Conservation (phyloP, 2,797 vertebrate genomes). For the Emys orbicularis region DNA sequence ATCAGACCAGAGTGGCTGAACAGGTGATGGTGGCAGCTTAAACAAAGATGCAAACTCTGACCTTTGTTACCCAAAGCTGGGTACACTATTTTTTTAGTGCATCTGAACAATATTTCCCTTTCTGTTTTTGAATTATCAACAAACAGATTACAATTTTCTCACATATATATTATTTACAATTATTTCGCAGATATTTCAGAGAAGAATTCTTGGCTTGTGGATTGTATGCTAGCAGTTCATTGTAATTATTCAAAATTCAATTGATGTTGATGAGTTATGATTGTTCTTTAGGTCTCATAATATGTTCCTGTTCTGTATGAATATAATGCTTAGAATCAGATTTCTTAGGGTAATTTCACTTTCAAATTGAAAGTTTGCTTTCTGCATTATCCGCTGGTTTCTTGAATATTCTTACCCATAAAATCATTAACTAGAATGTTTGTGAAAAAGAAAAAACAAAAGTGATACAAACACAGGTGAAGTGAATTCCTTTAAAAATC, state of each 20-base stretch:
- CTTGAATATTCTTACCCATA: conserved; percentile 19
- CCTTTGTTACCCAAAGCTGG: conserved; percentile 22
- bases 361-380: conserved; percentile 27
- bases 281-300: not conserved
- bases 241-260: not conserved
- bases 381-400: not conserved
- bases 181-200: not conserved
- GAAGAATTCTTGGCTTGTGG: not conserved
- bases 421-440: conserved; percentile 42
- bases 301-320: not conserved
- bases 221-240: conserved; percentile 10
- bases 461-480: conserved; percentile 22
- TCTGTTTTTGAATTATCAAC: conserved; percentile 5
- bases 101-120: not conserved
- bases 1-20: not conserved
- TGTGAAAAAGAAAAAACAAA: conserved; percentile 48
- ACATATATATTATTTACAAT: not conserved
- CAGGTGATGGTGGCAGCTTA: not conserved
- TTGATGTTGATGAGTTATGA: not conserved
- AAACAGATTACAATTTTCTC: not conserved
- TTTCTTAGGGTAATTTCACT: not conserved
- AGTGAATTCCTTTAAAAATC: conserved; percentile 53
- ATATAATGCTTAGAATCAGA: not conserved
- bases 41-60: not conserved
- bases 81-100: not conserved